Evolutionary conservation across 1,140 invertebrate species (phyloP), one percentile per base, ranked within the genome.

Genomic region (Pseudomyrmex flavicornis): DNA sequence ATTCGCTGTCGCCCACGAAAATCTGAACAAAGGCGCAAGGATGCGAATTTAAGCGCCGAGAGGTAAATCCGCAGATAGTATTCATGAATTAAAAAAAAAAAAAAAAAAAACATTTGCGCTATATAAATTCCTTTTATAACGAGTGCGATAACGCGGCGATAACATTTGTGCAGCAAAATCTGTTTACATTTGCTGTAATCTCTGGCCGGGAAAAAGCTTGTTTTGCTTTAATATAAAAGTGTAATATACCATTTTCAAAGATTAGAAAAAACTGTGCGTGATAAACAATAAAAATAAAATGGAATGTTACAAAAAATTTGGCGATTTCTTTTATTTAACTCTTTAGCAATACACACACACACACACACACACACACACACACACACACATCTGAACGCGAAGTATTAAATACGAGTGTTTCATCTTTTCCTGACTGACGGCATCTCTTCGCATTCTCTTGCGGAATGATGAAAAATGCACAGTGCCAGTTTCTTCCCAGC

Each of bases 401-500:
- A 70, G 44, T 72, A 61, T 72, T 62, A 70, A 20, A 35, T 72
- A 61, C 22, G 54, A 72, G 54, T 72, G 13, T 17, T 35, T 35
- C 35, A 72, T 72, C 72, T 26, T n/a, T 44, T 72, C n/a, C 20
- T 56, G 46, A 72, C 54, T 35, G 44, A n/a, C 66, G 54, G 66
- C 44, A 35, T 79, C 66, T 80, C 56, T 44, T 50, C 20, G 44
- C 44, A 79, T 22, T 54, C 15, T 70, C 48, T 17, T n/a, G 13
- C 54, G 12, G 26, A 79, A 82, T 74, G 73, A 75, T 69, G 66
- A 83, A 88, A 85, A 85, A 88, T 88, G 77, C 52, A 83, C 61
- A 35, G 59, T 22, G 58, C 63, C 65, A 72, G 79, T 83, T 66
- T 82, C 83, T 65, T 73, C 2, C 52, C n/a, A 54, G 63, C 56